These are phyloP conservation scores for Diglossa cyanea DNA, from an alignment of 2,797 vertebrate species.

Conservation along the genomic window DNA sequence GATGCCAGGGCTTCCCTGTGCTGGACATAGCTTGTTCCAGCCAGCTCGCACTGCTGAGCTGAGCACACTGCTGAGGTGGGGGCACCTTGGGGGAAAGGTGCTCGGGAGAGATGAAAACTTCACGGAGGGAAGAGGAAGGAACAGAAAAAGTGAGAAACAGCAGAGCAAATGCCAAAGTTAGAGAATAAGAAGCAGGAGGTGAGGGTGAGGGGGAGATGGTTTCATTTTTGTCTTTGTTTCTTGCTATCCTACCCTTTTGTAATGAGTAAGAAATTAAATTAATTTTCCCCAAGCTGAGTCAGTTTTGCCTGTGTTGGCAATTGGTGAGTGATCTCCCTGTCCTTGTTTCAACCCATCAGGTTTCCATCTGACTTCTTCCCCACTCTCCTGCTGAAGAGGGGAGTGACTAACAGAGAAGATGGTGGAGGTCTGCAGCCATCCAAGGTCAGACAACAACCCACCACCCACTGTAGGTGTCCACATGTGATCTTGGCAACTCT, in stretches of 20 bases:
- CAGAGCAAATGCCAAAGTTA: not conserved
- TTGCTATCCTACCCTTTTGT: not conserved
- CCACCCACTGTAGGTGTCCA: not conserved
- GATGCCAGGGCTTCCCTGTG: not conserved
- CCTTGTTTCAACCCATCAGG: not conserved
- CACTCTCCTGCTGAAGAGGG: not conserved
- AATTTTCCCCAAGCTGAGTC: not conserved
- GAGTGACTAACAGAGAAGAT: not conserved
- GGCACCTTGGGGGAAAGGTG: rapidly evolving
- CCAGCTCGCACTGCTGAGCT: not conserved
- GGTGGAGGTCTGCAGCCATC: not conserved
- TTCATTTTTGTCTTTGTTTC: not conserved
- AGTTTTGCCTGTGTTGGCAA: not conserved
- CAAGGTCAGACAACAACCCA: not conserved
- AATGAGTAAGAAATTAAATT: not conserved
- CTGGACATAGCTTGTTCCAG: not conserved
- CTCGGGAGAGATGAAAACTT: not conserved
- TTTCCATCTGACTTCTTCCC: not conserved
- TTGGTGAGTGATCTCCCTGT: not conserved
- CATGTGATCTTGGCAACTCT: not conserved
- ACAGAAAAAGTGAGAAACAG: not conserved
- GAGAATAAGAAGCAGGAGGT: not conserved
- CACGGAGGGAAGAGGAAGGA: not conserved
- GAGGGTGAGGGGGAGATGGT: not conserved
- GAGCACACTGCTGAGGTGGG: rapidly evolving